Conservation (phyloP, 2,797 vertebrate genomes). For the Vespertilio murinus region DNA sequence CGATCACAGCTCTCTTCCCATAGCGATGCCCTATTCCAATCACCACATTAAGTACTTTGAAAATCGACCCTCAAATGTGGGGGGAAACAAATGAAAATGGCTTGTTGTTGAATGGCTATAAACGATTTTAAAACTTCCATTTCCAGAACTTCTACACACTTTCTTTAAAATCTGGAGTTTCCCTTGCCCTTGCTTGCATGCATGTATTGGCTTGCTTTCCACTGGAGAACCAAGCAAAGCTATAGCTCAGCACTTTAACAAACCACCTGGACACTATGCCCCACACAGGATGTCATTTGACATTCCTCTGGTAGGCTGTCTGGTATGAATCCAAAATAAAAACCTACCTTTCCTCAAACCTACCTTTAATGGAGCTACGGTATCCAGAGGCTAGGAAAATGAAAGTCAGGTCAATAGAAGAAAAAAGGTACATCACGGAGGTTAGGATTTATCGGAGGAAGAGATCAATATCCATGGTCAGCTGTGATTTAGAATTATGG, state of each 20-base stretch:
- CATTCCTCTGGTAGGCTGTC: not conserved
- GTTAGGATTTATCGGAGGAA: slow-evolving; percentile 24
- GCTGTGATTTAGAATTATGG: slow-evolving; percentile 43
- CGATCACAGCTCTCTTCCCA: not conserved
- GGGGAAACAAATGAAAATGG: not conserved
- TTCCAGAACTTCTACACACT: slow-evolving; percentile 18
- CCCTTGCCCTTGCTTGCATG: not conserved
- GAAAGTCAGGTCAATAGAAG: slow-evolving; percentile 11
- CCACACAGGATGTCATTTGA: not conserved
- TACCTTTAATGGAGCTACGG: slow-evolving; percentile 66
- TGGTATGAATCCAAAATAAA: not conserved
- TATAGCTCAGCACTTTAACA: not conserved
- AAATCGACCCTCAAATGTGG: slow-evolving; percentile 9
- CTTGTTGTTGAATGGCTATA: not conserved
- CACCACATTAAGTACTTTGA: not conserved
- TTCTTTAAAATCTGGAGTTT: slow-evolving; percentile 12
- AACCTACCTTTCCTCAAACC: slow-evolving; percentile 64
- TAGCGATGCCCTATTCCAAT: not conserved
- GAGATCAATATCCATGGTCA: slow-evolving; percentile 24
- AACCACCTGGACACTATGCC: not conserved
- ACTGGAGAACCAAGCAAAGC: not conserved
- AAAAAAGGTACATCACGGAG: slow-evolving; percentile 15
- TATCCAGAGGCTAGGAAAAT: slow-evolving; percentile 52
- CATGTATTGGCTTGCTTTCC: not conserved
- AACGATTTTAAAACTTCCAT: not conserved